Base-by-base conservation (phyloP, 1,140 invertebrate genomes). In the Neocloeon triangulifer region DNA sequence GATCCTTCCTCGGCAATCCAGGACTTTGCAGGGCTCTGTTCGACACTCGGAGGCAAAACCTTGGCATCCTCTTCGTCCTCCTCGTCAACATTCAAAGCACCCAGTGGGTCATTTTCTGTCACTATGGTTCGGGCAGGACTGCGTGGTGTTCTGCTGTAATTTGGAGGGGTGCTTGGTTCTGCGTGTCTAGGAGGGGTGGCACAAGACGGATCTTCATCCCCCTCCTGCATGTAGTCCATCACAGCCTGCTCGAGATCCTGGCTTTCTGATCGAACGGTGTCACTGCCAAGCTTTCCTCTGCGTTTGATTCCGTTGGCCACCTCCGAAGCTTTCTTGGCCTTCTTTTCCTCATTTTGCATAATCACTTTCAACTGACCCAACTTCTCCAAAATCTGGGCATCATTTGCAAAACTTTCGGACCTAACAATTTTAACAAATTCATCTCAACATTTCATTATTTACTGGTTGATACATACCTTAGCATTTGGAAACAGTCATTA, bases 61-160 rank as follows among this genome's bases (percentile, higher is more conserved):
- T n/a, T n/a, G n/a, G n/a, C n/a, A n/a, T 13, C 26, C 23, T 38
- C 33, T 9, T 25, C 34, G 27, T 44, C 46, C 34, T 49, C 45
- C 21, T 52, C 52, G 41, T 66, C 63, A 30, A 61, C 27, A 30
- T 43, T 58, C 23, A 86, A 57, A 17, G 82, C 79, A 7, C 85
- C 86, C 16, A 92, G 52, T 1, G 86, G 86, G 59, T 91, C 85
- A 49, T 86, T 86, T 47, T 82, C 68, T 2, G 82, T 78, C 1
- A 89, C 79, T 2, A 78, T 74, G 14, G 78, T 84, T 25, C 80
- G 59, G 13, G 71, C 45, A 23, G 63, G 62, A 44, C 59, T 63
- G 41, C 48, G 39, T 41, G 50, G 63, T 16, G 64, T 52, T 48
- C 70, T 73, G 42, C 20, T 32, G 21, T 19, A 22, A 19, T 22